Conservation (phyloP, 1,140 invertebrate species). For the Heliconius himera region DNA sequence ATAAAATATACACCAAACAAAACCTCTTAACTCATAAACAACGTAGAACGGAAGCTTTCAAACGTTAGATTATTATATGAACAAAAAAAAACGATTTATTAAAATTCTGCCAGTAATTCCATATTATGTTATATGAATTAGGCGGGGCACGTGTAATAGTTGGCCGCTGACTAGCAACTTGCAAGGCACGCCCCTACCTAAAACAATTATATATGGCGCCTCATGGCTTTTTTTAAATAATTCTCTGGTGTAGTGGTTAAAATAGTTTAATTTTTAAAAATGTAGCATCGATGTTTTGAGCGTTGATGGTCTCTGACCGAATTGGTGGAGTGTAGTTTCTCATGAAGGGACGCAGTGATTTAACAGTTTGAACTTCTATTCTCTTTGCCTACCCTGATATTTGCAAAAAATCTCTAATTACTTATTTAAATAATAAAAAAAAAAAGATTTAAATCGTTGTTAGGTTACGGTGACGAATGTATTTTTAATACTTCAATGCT, state of each 20-base stretch:
- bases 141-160: slow-evolving; percentile 62
- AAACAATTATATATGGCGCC: slow-evolving; percentile 47
- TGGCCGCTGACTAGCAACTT: slow-evolving; percentile 67
- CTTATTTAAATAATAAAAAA: too few relatives aligned
- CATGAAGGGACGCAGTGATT: too few relatives aligned
- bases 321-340: too few relatives aligned
- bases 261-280: not conserved
- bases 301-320: too few relatives aligned
- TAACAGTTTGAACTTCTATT: too few relatives aligned
- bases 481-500: too few relatives aligned
- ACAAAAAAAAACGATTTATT: slow-evolving; percentile 53
- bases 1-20: not conserved
- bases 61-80: slow-evolving; percentile 18
- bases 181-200: slow-evolving; percentile 49
- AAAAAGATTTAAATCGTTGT: too few relatives aligned
- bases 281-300: too few relatives aligned
- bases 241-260: not conserved
- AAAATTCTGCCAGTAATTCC: slow-evolving; percentile 66
- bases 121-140: slow-evolving; percentile 39
- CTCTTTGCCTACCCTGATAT: too few relatives aligned
- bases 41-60: slow-evolving; percentile 25
- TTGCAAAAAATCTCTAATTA: too few relatives aligned
- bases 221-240: slow-evolving; percentile 33
- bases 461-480: too few relatives aligned
- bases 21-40: slow-evolving; percentile 14